Conservation (phyloP, 1,140 invertebrate genomes). For the Bactericera cockerelli region DNA sequence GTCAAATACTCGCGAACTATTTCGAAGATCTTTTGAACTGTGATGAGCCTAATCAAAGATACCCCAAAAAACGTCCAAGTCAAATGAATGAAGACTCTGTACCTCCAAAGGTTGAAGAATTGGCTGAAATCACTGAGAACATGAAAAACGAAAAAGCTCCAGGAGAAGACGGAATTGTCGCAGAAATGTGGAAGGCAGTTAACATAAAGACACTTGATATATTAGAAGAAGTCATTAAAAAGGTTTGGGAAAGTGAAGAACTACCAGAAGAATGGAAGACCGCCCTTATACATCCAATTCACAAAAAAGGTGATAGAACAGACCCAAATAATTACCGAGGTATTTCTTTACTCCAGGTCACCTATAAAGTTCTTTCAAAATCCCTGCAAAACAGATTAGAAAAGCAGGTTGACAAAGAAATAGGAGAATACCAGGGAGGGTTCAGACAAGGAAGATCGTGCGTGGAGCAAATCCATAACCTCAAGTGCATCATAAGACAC, state of each 20-base stretch:
- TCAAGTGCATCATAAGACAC: constrained; percentile 8
- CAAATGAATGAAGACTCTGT: background rate
- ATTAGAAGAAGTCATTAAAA: constrained; percentile 4
- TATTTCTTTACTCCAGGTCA: constrained; percentile 11
- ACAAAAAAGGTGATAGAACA: constrained; percentile 14
- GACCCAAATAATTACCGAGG: constrained; percentile 14
- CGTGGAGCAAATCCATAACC: constrained; percentile 7
- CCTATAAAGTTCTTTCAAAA: constrained; percentile 12
- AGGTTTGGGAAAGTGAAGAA: constrained; percentile 17
- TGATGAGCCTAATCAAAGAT: constrained; percentile 6
- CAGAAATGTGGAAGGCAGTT: constrained; percentile 20
- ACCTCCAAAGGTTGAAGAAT: constrained; percentile 10
- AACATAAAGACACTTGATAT: background rate
- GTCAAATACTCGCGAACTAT: background rate
- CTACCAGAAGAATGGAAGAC: constrained; percentile 15
- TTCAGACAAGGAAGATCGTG: constrained; percentile 14
- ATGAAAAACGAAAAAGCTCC: constrained; percentile 20
- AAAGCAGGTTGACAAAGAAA: too few relatives aligned
- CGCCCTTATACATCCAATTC: background rate
- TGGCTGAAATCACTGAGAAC: constrained; percentile 12
- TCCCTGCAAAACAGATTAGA: constrained; percentile 12
- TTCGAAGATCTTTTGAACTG: constrained; percentile 4
- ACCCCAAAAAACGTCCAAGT: background rate
- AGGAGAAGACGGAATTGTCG: constrained; percentile 21
- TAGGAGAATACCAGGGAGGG: constrained; percentile 12